phyloP scores from a whole-genome alignment of 1,140 invertebrate genomes.

The Thrips palmi region DNA sequence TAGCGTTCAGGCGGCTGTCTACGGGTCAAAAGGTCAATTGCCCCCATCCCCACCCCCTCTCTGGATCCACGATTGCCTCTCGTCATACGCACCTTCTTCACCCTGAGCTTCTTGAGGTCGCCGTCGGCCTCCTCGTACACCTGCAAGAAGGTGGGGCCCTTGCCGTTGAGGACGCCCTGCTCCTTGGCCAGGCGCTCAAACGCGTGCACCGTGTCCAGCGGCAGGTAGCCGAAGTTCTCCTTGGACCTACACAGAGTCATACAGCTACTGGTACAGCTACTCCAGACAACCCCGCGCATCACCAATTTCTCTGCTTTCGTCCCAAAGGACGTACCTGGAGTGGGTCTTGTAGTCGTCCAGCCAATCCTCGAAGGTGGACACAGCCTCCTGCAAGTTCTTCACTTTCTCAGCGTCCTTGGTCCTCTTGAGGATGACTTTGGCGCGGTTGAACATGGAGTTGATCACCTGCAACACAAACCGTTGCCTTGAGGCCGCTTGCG shows the following conservation, averaged over 20 bases:
- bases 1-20: too few species aligned
- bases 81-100: conserved; percentile 18
- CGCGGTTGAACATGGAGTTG: conserved; percentile 21
- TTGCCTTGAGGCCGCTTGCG: too few species aligned
- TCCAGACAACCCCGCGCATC: too few species aligned
- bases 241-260: too few species aligned
- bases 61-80: too few species aligned
- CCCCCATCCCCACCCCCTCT: too few species aligned
- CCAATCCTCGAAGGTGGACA: conserved; percentile 23
- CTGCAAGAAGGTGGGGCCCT: too few species aligned
- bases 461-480: conserved; percentile 17
- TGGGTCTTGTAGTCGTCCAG: conserved; percentile 23
- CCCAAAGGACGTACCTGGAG: too few species aligned
- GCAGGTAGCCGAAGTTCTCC: conserved; percentile 23
- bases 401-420: conserved; percentile 23
- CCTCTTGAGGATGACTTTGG: conserved; percentile 23
- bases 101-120: conserved; percentile 22
- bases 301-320: too few species aligned
- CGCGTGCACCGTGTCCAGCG: conserved; percentile 20
- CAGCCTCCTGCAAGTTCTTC: conserved; percentile 21
- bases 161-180: conserved; percentile 18
- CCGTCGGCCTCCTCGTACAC: conserved; percentile 20
- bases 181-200: conserved; percentile 20
- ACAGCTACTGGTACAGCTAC: too few species aligned
- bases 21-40: too few species aligned